Evolutionary conservation across 2,113 vertebrate genomes (phyloP), one percentile per base, ranked within the genome.

Genomic region (Paradisaea rubra): DNA sequence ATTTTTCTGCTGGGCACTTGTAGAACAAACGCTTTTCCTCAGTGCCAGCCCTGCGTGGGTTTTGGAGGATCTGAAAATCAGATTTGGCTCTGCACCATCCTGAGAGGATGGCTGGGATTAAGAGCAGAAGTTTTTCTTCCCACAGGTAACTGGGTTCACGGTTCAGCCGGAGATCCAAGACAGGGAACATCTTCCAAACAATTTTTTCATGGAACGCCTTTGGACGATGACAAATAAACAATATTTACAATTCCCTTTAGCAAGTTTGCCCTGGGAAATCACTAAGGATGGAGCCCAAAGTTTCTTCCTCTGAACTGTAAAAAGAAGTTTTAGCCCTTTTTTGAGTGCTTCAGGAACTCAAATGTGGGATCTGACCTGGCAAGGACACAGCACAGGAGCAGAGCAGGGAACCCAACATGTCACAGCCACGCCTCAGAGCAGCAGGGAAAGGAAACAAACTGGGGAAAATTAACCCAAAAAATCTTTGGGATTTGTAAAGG

Each of bases 11-110:
- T 13, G 18, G n/a, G 14, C 33, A 7, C 4, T 27, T 31, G 24
- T 35, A 27, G 50, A 91, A 47, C 6, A 39, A 64, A 39, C 9
- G 2, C 4, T 6, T 53, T 44, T 53, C 31, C 41, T 45, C 69
- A 15, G 2, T 6, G 21, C 60, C 60, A 78, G 0, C 28, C 15
- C 25, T 22, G 16, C 0, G 0, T 6, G 23, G 19, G 5, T 19
- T 80, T 21, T 17, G 24, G 7, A 7, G 41, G 24, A 72, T 14
- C 79, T 30, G 22, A 69, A 74, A 77, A 82, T 60, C n/a, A n/a
- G n/a, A n/a, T 80, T 47, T 27, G 3, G 22, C 41, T 72, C 57
- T 28, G 86, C 6, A 3, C 30, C 31, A 15, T 80, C 56, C 50
- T 35, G 41, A 31, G 31, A 6, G n/a, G 20, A 39, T 16, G 17